Conservation (phyloP, 2,888 invertebrate genomes). For the Meteorus cinctellus region DNA sequence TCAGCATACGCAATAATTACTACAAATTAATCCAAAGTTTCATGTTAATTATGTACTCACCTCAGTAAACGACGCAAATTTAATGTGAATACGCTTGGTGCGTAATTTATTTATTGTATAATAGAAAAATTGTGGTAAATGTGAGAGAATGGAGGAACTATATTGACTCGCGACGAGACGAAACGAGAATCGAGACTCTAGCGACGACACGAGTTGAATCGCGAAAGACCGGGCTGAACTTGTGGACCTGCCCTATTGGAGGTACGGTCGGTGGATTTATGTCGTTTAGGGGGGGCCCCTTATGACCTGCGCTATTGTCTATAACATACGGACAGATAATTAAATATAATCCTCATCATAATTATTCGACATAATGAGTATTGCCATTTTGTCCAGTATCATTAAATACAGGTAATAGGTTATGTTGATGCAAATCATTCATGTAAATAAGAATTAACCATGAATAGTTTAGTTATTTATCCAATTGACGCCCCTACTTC, state of each 20-base stretch:
- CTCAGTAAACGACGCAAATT: neutral
- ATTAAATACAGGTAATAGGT: neutral
- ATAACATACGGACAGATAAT: slow-evolving; percentile 17
- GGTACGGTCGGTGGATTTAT: slow-evolving; percentile 29
- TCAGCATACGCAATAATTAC: neutral
- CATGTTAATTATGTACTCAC: neutral
- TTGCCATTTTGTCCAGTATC: neutral
- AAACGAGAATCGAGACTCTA: slow-evolving; percentile 55
- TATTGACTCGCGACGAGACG: slow-evolving; percentile 49
- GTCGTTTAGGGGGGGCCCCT: neutral
- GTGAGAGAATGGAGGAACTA: slow-evolving; percentile 12
- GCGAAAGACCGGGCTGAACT: slow-evolving; percentile 56
- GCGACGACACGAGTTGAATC: slow-evolving; percentile 63
- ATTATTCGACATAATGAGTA: neutral
- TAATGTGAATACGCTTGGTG: neutral
- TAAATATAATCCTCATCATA: slow-evolving; percentile 29
- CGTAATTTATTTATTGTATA: slow-evolving; percentile 1
- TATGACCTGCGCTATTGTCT: slow-evolving; percentile 10
- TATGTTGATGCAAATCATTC: neutral
- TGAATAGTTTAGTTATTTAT: slow-evolving; percentile 4
- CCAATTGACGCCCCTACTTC: slow-evolving; percentile 54
- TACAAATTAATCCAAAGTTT: neutral
- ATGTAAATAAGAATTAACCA: slow-evolving; percentile 8
- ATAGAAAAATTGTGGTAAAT: neutral
- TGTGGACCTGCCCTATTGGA: slow-evolving; percentile 26